Evolutionary conservation across 2,113 vertebrate genomes (phyloP).

Genomic region (Scalopus aquaticus): DNA sequence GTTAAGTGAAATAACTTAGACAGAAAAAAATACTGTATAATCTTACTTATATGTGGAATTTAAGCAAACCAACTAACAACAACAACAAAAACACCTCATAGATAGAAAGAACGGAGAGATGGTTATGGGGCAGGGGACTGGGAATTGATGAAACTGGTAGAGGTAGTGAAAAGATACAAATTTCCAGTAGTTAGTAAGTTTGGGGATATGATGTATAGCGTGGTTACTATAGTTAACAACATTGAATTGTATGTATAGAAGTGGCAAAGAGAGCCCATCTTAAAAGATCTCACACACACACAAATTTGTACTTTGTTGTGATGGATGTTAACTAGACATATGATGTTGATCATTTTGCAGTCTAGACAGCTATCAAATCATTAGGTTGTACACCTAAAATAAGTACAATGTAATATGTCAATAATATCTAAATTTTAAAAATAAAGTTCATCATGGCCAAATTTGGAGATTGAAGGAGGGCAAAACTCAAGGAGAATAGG

Average conservation of each 20-base stretch:
- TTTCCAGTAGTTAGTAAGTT: background rate
- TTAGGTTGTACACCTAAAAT: background rate
- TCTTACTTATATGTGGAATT: background rate
- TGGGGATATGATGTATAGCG: background rate
- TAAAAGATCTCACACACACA: background rate
- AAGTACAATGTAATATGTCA: background rate
- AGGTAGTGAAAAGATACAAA: background rate
- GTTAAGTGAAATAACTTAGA: background rate
- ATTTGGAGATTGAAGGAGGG: background rate
- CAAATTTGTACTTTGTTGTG: background rate
- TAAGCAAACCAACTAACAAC: background rate
- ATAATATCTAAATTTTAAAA: background rate
- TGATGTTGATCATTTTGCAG: background rate
- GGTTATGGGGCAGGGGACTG: background rate
- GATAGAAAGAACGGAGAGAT: background rate
- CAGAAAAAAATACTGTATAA: background rate
- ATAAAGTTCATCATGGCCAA: background rate
- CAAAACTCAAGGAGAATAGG: background rate
- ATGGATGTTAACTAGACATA: background rate
- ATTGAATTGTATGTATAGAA: background rate
- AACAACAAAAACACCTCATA: background rate
- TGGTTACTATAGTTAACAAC: background rate
- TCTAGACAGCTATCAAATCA: background rate
- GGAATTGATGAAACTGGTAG: background rate
- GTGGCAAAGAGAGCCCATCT: background rate